These are phyloP conservation scores for Darevskia mixta DNA, from an alignment of 2,797 vertebrate species.

Conservation along the genomic window DNA sequence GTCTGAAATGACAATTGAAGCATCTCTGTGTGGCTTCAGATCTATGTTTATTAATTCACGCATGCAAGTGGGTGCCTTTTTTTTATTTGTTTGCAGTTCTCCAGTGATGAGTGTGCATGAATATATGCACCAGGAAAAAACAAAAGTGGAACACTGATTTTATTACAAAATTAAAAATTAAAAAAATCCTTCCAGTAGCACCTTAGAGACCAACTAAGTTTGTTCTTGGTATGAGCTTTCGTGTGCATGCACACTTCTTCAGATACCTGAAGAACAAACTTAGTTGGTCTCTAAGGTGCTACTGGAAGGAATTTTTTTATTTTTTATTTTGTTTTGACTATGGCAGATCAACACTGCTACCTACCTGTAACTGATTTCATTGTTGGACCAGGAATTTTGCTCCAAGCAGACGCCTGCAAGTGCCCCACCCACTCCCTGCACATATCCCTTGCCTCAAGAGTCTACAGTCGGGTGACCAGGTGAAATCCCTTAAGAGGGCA, in stretches of 20 bases:
- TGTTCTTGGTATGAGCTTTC: too few relatives aligned
- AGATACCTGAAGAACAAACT: too few relatives aligned
- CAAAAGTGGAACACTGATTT: neutral
- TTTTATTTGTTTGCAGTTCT: neutral
- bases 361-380: neutral
- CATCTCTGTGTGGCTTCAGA: neutral
- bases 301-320: too few relatives aligned
- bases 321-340: too few relatives aligned
- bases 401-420: neutral
- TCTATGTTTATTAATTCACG: neutral
- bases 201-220: too few relatives aligned
- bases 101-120: neutral
- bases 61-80: neutral
- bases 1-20: too few relatives aligned
- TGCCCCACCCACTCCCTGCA: neutral
- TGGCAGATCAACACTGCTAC: too few relatives aligned
- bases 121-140: neutral
- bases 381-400: neutral
- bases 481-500: neutral
- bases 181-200: too few relatives aligned
- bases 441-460: neutral
- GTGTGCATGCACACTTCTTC: too few relatives aligned
- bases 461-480: neutral
- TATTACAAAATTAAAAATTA: neutral
- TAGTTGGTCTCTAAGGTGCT: too few relatives aligned